Evolutionary conservation across 2,113 vertebrate species (phyloP), one percentile per base, ranked within the genome.

Genomic region (Prietella phreatophila): DNA sequence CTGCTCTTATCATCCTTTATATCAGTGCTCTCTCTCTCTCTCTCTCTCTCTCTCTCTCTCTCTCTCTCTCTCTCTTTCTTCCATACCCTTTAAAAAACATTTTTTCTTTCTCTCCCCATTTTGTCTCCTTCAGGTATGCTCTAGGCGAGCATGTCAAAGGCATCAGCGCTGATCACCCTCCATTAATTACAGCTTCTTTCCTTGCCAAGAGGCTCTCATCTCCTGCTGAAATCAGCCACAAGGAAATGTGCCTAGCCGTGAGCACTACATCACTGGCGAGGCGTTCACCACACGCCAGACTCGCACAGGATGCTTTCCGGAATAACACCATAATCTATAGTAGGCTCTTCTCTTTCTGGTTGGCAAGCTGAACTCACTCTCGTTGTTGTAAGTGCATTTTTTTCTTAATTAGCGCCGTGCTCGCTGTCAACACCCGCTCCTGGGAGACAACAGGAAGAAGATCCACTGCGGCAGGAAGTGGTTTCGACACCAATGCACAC

Each of bases 111-210:
- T 33, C 30, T 69, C 33, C 55, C 69, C 63, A 1, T 73, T 30
- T 60, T n/a, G 0, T 87, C 81, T 30, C 42, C 55, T 73, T 78
- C n/a, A 86, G 65, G 42, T 22, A 80, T 20, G 36, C 85, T 84
- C 36, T 30, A 65, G 84, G 88, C 19, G 56, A 63, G 71, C 56
- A 39, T 58, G 22, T 88, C 78, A 78, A 88, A 84, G 20, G 19
- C 56, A 33, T 50, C 47, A 47, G 61, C 22, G 14, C 65, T 82
- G 58, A 56, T 82, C 65, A 85, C 42, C 56, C 47, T 75, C 61
- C 82, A 81, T 85, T 88, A 90, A 90, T 90, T 82, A 87, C 76
- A 39, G 20, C 33, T 22, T 60, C 76, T 15, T 47, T 63, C 81
- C 22, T 8, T 20, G 13, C 25, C 36, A 55, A 30, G n/a, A 80